Evolutionary conservation across 2,797 vertebrate species (phyloP).

Genomic region (Siniperca scherzeri): DNA sequence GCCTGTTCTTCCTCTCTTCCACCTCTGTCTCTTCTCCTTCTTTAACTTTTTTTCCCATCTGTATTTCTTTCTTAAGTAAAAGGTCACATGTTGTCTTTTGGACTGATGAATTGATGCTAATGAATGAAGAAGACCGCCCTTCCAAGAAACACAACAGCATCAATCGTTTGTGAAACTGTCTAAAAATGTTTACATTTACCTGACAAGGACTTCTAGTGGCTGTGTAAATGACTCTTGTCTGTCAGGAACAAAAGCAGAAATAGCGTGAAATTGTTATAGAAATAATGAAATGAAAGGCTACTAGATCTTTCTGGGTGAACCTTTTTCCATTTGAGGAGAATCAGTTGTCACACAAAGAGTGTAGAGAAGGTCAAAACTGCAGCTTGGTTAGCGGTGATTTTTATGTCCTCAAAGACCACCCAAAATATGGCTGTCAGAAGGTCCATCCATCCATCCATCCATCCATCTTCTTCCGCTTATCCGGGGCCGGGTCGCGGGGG

Average conservation of each 20-base stretch:
- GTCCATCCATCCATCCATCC: too few species aligned
- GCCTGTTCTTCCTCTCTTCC: slow-evolving; percentile 21
- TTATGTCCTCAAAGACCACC: too few species aligned
- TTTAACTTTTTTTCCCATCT: not conserved
- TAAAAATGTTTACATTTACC: not conserved
- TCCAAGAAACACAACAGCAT: not conserved
- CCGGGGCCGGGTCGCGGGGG: too few species aligned
- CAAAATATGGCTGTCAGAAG: too few species aligned
- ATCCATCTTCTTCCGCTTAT: too few species aligned
- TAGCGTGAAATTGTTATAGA: not conserved
- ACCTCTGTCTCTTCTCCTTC: not conserved
- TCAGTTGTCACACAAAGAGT: not conserved
- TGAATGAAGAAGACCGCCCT: not conserved
- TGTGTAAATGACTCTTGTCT: not conserved
- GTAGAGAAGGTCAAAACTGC: not conserved
- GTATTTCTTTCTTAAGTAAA: slow-evolving; percentile 5
- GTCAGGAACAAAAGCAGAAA: not conserved
- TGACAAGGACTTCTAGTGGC: not conserved
- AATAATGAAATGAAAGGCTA: too few species aligned
- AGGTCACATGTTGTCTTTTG: slow-evolving; percentile 8
- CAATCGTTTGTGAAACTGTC: not conserved
- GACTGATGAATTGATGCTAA: not conserved
- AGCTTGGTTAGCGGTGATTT: not conserved
- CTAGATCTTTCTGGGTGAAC: not conserved
- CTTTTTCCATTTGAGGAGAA: not conserved